Base-by-base conservation (phyloP, 2,113 vertebrate species). In the Muscicapa adusta region DNA sequence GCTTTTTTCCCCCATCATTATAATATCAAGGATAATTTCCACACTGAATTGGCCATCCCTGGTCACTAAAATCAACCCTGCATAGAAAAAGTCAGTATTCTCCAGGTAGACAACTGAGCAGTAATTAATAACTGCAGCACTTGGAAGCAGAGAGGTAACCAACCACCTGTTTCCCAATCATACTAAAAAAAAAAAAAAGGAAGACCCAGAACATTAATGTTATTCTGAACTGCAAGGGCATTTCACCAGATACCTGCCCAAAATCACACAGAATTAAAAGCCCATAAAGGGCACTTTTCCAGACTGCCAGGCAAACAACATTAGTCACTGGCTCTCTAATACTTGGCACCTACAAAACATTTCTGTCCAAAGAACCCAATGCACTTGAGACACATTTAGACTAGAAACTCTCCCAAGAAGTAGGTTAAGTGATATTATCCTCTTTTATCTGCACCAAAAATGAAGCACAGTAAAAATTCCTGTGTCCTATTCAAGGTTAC, bases 301-400 rank as follows among this genome's bases (percentile, higher is more conserved):
- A 94, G 71, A 38, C 54, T 76, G 89, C 50, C 89, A 95, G 19
- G 67, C 56, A 97, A 88, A 94, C 73, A 94, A 80, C 76, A 87
- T 91, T 80, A 96, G 87, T 91, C 91, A 93, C 42, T 53, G 67
- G 63, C 74, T 79, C 22, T 45, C 58, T 23, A 85, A 85, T 34
- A 88, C 36, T 48, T 93, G 93, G 95, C 95, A 94, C 22, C 71
- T 47, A 51, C 42, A 42, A 43, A 60, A 50, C 58, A 73, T 51
- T 89, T 63, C 91, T 88, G 66, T 61, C 91, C 93, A 94, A 94
- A 89, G 82, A 93, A 71, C 60, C 67, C 89, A 86, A 85, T 62
- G 67, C 93, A 95, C 65, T 80, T 67, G 88, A 83, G 93, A 95
- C 90, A 90, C 85, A 96, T 88, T 91, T 88, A 90, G 88, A 88